Evolutionary conservation across 2,113 vertebrate species (phyloP).

Genomic region (Epinephelus fuscoguttatus): DNA sequence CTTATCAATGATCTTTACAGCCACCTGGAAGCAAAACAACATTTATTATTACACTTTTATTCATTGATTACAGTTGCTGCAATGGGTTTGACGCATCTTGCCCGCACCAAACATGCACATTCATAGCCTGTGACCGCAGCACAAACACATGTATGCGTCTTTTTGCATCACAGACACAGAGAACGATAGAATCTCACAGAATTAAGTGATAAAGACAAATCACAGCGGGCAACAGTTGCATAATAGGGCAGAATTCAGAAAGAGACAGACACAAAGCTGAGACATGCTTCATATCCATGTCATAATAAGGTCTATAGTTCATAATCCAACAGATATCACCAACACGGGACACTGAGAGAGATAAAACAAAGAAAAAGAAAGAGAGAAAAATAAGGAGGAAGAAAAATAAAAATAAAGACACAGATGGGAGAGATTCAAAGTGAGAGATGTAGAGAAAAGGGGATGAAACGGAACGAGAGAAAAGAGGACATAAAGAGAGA

Average conservation of each 20-base stretch:
- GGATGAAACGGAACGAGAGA: slow-evolving; percentile 24
- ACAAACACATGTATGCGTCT: slow-evolving; percentile 5
- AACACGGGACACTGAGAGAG: not conserved
- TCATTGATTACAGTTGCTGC: slow-evolving; percentile 35
- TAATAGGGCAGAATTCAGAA: slow-evolving; percentile 53
- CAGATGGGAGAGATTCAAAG: slow-evolving; percentile 48
- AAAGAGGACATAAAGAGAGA: slow-evolving; percentile 10
- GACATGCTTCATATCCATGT: slow-evolving; percentile 13
- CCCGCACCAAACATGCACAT: not conserved
- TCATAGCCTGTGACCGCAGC: not conserved
- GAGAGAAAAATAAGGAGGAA: not conserved
- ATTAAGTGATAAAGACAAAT: slow-evolving; percentile 55
- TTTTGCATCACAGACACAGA: slow-evolving; percentile 16
- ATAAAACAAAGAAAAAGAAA: not conserved
- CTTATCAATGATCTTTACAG: slow-evolving; percentile 88
- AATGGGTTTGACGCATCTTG: not conserved
- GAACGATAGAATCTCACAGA: slow-evolving; percentile 17
- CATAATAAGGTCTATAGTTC: slow-evolving; percentile 51
- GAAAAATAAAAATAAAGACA: slow-evolving; percentile 31
- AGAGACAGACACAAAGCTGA: slow-evolving; percentile 11
- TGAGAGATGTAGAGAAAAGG: slow-evolving; percentile 3
- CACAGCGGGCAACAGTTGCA: slow-evolving; percentile 52
- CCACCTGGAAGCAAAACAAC: slow-evolving; percentile 78
- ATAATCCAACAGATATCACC: slow-evolving; percentile 36
- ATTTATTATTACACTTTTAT: slow-evolving; percentile 40